Conservation (phyloP, 2,113 vertebrate genomes). For the Butastur rufipennis region DNA sequence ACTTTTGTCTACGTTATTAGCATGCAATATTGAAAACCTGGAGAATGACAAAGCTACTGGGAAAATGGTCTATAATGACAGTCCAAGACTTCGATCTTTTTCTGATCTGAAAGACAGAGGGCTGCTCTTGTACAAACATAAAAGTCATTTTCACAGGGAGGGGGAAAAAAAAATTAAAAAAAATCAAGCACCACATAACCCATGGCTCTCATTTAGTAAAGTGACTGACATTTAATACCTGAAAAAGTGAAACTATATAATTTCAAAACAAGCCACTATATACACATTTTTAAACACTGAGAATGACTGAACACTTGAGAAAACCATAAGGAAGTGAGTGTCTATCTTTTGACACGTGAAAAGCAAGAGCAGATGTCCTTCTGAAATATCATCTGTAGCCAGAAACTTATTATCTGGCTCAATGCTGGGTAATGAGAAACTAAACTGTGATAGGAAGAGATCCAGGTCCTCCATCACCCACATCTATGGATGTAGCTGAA, state of each 20-base stretch:
- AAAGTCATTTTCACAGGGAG: background rate
- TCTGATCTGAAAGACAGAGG: background rate
- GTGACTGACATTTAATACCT: background rate
- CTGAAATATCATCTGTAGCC: background rate
- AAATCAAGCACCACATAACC: background rate
- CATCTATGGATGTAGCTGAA: background rate
- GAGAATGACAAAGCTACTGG: background rate
- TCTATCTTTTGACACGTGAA: background rate
- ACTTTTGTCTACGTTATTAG: background rate
- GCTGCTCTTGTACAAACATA: background rate
- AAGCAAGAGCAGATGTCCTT: background rate
- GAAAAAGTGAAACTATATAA: accelerated
- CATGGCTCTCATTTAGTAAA: background rate
- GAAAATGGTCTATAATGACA: background rate
- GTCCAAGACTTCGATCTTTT: background rate
- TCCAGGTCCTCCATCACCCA: background rate
- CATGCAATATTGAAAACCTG: background rate
- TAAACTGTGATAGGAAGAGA: background rate
- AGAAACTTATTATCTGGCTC: background rate
- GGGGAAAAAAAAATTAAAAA: no score
- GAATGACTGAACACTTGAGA: background rate
- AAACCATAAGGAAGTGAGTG: background rate
- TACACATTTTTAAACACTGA: background rate
- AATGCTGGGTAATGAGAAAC: accelerated
- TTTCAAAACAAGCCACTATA: background rate